phyloP scores from a whole-genome alignment of 2,888 invertebrate genomes.

The Amaurobius ferox region DNA sequence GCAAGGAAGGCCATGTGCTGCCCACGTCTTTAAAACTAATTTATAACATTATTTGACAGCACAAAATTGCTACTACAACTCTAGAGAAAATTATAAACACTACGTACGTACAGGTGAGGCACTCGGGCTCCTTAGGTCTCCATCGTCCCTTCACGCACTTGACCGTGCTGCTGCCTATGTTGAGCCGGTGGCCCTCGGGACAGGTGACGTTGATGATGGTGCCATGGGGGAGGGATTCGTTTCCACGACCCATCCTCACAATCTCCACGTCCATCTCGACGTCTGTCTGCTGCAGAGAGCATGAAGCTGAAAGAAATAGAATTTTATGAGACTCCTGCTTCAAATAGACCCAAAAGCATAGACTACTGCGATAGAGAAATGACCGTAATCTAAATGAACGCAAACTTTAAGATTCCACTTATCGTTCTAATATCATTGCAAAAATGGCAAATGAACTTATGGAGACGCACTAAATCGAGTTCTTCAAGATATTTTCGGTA shows the following conservation, averaged over 20 bases:
- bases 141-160: conserved; percentile 90
- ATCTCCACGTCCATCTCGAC: conserved; percentile 85
- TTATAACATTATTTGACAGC: no score
- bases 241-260: conserved; percentile 80
- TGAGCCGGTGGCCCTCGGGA: conserved; percentile 86
- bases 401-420: no score
- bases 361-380: no score
- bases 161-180: conserved; percentile 84
- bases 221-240: conserved; percentile 81
- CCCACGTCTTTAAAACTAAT: no score
- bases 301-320: conserved; percentile 79
- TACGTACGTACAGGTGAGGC: conserved; percentile 84
- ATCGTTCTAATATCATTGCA: no score
- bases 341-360: no score
- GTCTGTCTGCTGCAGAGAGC: conserved; percentile 83
- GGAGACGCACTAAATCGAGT: no score
- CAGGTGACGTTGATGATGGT: conserved; percentile 87
- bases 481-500: no score
- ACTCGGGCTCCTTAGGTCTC: conserved; percentile 89
- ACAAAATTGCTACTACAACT: background rate
- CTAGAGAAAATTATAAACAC: conserved; percentile 23
- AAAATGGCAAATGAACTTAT: no score
- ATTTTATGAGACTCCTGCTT: no score
- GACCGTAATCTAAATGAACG: no score
- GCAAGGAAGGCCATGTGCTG: no score